phyloP scores from a whole-genome alignment of 2,797 vertebrate species.

The Coreius guichenoti region DNA sequence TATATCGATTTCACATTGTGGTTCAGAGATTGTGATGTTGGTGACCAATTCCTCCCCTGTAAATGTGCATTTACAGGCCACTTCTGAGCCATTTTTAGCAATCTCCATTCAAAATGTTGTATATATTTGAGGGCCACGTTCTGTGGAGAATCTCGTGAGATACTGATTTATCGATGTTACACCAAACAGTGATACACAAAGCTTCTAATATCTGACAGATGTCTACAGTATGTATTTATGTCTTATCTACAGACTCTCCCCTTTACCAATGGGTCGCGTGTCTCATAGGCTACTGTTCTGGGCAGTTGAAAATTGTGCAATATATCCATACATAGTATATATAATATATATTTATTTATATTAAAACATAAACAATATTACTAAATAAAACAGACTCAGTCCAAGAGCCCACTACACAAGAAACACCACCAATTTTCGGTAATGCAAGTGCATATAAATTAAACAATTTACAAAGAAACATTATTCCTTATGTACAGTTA shows the following conservation, averaged over 20 bases:
- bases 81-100: constrained; percentile 69
- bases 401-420: constrained; percentile 92
- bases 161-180: constrained; percentile 55
- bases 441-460: constrained; percentile 99
- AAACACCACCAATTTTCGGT: constrained; percentile 92
- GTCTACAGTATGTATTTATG: constrained; percentile 64
- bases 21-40: constrained; percentile 76
- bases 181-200: constrained; percentile 71
- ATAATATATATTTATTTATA: constrained; percentile 74
- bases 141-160: constrained; percentile 46
- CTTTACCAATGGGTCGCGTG: constrained; percentile 66
- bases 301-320: constrained; percentile 83
- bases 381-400: constrained; percentile 89
- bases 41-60: constrained; percentile 76
- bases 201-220: constrained; percentile 61
- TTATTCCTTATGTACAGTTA: constrained; percentile 96
- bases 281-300: constrained; percentile 86
- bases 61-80: constrained; percentile 63
- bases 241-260: constrained; percentile 62
- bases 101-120: constrained; percentile 69
- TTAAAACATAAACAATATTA: constrained; percentile 73
- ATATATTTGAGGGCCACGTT: constrained; percentile 65
- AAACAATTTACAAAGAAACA: constrained; percentile 97
- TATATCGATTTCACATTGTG: constrained; percentile 86
- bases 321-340: constrained; percentile 65